Base-by-base conservation (phyloP, 1,140 invertebrate species). In the Trichoplusia ni region DNA sequence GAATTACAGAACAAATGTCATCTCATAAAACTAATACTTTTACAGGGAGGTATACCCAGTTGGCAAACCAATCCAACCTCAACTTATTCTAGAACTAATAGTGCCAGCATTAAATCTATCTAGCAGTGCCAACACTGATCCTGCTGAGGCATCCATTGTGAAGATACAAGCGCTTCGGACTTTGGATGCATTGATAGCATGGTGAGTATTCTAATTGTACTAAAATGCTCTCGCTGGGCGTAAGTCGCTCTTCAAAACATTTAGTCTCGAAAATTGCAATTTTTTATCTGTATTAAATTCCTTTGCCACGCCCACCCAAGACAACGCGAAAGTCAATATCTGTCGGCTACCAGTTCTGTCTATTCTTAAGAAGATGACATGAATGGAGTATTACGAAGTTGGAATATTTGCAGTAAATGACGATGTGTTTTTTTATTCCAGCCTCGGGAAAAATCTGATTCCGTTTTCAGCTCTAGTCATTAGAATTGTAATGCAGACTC, bases 21-120 rank as follows among this genome's bases (percentile, higher is more conserved):
- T 27, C 25, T 27, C 33, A 18, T 19, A 46, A 14, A 11, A 14
- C 1, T 47, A 25, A 8, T 29, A 27, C 47, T 53, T 60, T 53
- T 56, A 6, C 70, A 89, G 86, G 2, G 86, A 89, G 67, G 73
- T 74, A 31, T 89, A 83, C 38, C 82, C 86, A 51, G 77, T 85
- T 29, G 74, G 79, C 1, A 89, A 89, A 44, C 84, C 84, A 2
- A 67, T 89, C 6, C 75, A 73, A 11, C 82, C 86, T 9, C 80
- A 85, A 44, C 18, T 67, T 4, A 75, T 88, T 23, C 33, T 89
- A 40, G 79, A 87, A 58, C 67, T 82, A 1, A 69, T 85, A 18
- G 54, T 86, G 2, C 76, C 78, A 29, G 65, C 75, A 0, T 38
- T 86, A 4, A 85, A 78, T 63, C 71, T 82, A 0, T 75, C 81